Base-by-base conservation (phyloP, 1,140 invertebrate species). In the Anastrepha ludens region DNA sequence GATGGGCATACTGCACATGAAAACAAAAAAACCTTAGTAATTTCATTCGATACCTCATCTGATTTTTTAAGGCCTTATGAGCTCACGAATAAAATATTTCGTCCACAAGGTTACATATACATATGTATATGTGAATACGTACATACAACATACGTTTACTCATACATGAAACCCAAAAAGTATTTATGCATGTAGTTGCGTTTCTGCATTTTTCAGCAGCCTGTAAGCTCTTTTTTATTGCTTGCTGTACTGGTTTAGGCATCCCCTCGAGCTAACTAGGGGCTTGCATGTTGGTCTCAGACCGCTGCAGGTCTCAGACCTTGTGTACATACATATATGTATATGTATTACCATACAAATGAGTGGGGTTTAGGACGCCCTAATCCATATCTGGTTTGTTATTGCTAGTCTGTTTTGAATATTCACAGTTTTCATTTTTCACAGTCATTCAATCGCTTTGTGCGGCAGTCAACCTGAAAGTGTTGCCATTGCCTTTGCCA, bases 381-480 rank as follows among this genome's bases (percentile, higher is more conserved):
- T 13, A 64, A 67, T 13, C 64, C 9, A 41, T 7, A 11, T 13
- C 29, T 20, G n/a, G 13, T 5, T 44, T 74, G 39, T 17, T 74
- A 44, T 74, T 44, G 67, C 4, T 11, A 15, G 39, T 11, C 29
- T 13, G 65, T 67, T 67, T 65, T 74, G 11, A 17, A 5, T 44
- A 44, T 15, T 50, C 74, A n/a, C n/a, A 11, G 15, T 50, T 55
- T 81, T 58, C 9, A 55, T 29, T 81, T 81, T 81, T 58, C 74
- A 81, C n/a, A 74, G 67, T n/a, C 13, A 81, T 29, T 55, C 47
- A 47, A 0, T n/a, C 6, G 44, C 74, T 81, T 81, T 50, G 47
- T 81, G 47, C 9, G 2, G 74, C 74, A 81, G 74, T 81, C 74
- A 58, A 81, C 74, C 50, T 55, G 47, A 29, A 81, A 81, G 9